These are phyloP conservation scores for Isaurus tuberculatus DNA, from an alignment of 92 coral and sea anemone genomes.

Conservation along the genomic window DNA sequence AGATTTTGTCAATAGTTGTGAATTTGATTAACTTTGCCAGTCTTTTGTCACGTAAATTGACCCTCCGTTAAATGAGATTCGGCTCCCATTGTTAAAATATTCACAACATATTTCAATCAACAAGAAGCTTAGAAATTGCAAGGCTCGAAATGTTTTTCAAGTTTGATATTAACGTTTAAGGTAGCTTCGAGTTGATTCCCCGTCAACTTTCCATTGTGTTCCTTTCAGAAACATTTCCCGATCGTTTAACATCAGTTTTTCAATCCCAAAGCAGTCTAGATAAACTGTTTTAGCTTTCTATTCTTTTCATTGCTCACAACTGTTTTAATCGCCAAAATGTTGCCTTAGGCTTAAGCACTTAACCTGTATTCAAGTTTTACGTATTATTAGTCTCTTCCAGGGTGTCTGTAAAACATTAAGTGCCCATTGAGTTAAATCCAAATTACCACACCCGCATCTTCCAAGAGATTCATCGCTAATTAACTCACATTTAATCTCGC, in stretches of 20 bases:
- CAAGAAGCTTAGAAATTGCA: neutral
- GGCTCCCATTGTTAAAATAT: neutral
- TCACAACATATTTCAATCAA: slow-evolving; percentile 8
- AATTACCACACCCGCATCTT: neutral
- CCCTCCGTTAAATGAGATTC: neutral
- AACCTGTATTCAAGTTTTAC: neutral
- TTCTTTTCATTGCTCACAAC: neutral
- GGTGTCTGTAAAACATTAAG: neutral
- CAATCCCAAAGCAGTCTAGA: neutral
- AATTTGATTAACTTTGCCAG: neutral
- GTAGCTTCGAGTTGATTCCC: neutral
- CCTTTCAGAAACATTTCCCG: neutral
- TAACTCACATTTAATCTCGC: neutral
- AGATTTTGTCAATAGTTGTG: neutral
- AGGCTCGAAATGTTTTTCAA: slow-evolving; percentile 29
- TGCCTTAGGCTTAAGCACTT: neutral
- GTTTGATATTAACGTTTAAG: neutral
- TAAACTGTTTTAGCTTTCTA: no score
- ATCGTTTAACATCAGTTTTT: neutral
- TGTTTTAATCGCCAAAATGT: neutral
- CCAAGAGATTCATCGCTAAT: neutral
- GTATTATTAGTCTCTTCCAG: neutral
- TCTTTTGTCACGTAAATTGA: neutral
- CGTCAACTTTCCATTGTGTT: neutral
- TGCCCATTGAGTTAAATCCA: neutral